phyloP scores from a whole-genome alignment of 2,113 vertebrate genomes.

The Seriola aureovittata region DNA sequence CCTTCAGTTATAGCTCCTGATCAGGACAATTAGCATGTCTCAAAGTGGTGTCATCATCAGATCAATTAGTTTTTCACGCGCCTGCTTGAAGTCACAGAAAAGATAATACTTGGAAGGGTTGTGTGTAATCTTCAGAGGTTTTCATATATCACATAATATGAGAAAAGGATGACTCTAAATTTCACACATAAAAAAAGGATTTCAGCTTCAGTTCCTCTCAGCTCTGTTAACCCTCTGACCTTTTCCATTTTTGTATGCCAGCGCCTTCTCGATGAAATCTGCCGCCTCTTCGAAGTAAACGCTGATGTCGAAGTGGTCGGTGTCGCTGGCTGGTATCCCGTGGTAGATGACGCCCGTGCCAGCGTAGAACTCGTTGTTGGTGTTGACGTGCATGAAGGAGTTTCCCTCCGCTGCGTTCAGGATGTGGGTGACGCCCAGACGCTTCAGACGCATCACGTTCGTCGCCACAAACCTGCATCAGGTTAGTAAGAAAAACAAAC shows the following conservation, averaged over 20 bases:
- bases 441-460: constrained; percentile 87
- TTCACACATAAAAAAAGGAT: too few relatives aligned
- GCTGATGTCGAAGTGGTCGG: constrained; percentile 94
- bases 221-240: constrained; percentile 53
- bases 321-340: constrained; percentile 93
- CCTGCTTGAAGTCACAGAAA: too few relatives aligned
- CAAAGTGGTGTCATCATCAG: too few relatives aligned
- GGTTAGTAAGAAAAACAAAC: not conserved
- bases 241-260: constrained; percentile 91
- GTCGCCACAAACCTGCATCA: constrained; percentile 90
- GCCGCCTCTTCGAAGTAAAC: constrained; percentile 93
- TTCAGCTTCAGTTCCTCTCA: too few relatives aligned
- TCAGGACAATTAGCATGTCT: too few relatives aligned
- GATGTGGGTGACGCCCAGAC: constrained; percentile 92
- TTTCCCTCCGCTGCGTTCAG: constrained; percentile 95
- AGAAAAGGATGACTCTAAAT: too few relatives aligned
- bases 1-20: too few relatives aligned
- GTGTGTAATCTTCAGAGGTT: too few relatives aligned
- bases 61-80: too few relatives aligned
- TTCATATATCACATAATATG: too few relatives aligned
- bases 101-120: too few relatives aligned
- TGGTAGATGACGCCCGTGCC: constrained; percentile 91
- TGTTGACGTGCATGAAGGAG: constrained; percentile 98
- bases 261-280: constrained; percentile 92
- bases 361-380: constrained; percentile 90